Percentiles rank a stretch among this genome's conserved stretches.
phyloP scores from a whole-genome alignment of 2,113 vertebrate genomes.

The Anhinga anhinga region DNA sequence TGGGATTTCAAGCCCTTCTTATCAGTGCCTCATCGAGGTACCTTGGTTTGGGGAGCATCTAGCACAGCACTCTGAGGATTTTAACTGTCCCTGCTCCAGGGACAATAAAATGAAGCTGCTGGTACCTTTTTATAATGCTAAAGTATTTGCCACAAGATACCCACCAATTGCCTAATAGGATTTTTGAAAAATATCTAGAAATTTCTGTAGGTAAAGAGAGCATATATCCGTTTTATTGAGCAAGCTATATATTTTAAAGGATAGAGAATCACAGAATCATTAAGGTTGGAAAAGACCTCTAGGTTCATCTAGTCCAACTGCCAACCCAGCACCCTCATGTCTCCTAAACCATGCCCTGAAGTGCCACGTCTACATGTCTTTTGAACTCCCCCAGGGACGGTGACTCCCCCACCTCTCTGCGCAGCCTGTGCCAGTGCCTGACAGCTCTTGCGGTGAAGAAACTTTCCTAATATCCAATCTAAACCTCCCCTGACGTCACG shows the following conservation, averaged over 20 bases:
- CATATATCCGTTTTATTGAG: not conserved
- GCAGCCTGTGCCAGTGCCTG: no score
- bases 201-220: not conserved
- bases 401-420: no score
- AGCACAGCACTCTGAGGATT: not conserved
- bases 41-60: not conserved
- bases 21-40: rapidly evolving
- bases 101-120: not conserved
- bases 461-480: no score
- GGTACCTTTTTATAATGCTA: not conserved
- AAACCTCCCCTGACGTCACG: no score
- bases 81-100: not conserved
- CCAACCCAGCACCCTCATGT: no score
- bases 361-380: no score
- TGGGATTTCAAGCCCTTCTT: not conserved
- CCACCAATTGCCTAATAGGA: not conserved
- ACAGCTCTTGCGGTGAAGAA: no score
- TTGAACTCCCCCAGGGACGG: no score
- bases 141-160: not conserved
- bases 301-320: no score
- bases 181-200: not conserved
- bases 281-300: no score
- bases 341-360: no score
- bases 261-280: not conserved
- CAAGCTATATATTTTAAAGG: not conserved